Conservation (phyloP, 2,113 vertebrate genomes). For the Calidris pugnax region DNA sequence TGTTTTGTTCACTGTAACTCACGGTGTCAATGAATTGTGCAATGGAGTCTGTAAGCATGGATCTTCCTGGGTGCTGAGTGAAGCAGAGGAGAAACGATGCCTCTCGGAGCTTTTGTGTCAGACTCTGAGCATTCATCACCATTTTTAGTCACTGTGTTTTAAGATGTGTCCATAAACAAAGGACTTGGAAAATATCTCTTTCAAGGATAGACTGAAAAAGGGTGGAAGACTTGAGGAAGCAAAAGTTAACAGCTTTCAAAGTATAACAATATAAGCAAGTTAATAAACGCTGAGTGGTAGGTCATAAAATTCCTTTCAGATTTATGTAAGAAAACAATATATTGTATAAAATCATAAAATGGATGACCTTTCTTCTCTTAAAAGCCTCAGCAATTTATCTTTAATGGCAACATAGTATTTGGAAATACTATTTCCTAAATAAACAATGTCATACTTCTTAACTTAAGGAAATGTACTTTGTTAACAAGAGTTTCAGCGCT, state of each 20-base stretch:
- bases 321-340: background rate
- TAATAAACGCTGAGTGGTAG: background rate
- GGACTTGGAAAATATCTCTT: background rate
- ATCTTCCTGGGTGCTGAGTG: background rate
- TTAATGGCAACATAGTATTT: background rate
- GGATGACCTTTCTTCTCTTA: background rate
- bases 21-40: background rate
- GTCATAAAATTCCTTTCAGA: background rate
- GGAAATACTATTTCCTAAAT: background rate
- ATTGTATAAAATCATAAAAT: background rate
- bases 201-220: background rate
- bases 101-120: background rate
- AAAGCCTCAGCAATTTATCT: background rate
- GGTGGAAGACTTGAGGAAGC: background rate
- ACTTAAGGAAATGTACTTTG: background rate
- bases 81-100: background rate
- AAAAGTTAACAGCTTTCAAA: background rate
- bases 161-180: background rate
- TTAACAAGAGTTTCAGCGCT: background rate
- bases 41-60: background rate
- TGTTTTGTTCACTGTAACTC: background rate
- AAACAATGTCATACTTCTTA: background rate
- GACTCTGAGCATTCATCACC: background rate
- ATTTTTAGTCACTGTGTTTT: background rate
- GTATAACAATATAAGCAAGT: background rate